Evolutionary conservation across 2,888 invertebrate genomes (phyloP).

Genomic region (Dilophus febrilis): DNA sequence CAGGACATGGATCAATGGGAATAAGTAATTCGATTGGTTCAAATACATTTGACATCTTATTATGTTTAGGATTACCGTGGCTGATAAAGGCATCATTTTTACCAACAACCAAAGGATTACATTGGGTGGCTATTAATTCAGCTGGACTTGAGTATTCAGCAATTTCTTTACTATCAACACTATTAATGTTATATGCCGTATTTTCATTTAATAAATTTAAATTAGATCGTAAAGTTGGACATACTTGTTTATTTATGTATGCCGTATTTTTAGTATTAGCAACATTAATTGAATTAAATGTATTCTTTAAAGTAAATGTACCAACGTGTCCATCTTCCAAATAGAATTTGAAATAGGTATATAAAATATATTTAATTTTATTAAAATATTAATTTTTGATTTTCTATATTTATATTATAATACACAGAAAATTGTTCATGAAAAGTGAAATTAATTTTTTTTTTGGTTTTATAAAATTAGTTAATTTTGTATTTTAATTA

Average conservation of each 20-base stretch:
- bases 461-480: too few relatives aligned
- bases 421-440: too few relatives aligned
- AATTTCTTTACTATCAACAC: constrained; percentile 70
- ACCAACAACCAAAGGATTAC: constrained; percentile 59
- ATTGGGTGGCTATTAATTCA: constrained; percentile 75
- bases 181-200: constrained; percentile 66
- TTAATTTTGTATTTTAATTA: too few relatives aligned
- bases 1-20: constrained; percentile 67
- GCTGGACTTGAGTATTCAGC: constrained; percentile 82
- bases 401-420: too few relatives aligned
- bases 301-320: constrained; percentile 79
- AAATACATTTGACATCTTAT: constrained; percentile 77
- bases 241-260: constrained; percentile 73
- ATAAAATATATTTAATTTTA: too few relatives aligned
- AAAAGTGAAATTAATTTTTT: too few relatives aligned
- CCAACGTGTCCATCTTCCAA: constrained; percentile 45
- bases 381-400: neutral
- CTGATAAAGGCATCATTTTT: constrained; percentile 72
- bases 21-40: constrained; percentile 83
- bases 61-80: constrained; percentile 77
- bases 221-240: constrained; percentile 69
- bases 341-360: too few relatives aligned
- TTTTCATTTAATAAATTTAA: constrained; percentile 77
- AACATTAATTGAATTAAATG: constrained; percentile 80
- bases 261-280: constrained; percentile 72